Conservation (phyloP, 2,888 invertebrate species). For the Aspidiotus rigidus region DNA sequence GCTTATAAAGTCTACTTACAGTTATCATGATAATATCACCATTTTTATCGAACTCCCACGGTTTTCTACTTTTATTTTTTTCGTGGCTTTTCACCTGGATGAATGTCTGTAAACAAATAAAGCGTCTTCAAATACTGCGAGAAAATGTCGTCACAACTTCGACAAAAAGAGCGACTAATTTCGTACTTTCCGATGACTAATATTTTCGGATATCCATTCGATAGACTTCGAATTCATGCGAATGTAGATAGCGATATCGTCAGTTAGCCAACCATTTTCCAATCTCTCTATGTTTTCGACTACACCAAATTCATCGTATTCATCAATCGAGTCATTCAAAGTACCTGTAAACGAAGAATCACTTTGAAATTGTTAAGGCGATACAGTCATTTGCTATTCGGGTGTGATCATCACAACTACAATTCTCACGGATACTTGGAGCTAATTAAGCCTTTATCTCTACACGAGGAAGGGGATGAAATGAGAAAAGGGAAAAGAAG, state of each 20-base stretch:
- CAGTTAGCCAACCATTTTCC: slow-evolving; percentile 74
- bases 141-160: neutral
- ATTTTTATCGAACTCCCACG: neutral
- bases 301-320: slow-evolving; percentile 14
- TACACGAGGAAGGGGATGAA: too few relatives aligned
- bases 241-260: slow-evolving; percentile 72
- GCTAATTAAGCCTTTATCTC: too few relatives aligned
- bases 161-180: neutral
- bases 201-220: slow-evolving; percentile 41
- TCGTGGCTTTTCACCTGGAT: neutral
- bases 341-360: neutral
- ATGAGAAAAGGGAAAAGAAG: too few relatives aligned
- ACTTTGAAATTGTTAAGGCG: too few relatives aligned
- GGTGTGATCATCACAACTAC: too few relatives aligned
- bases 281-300: slow-evolving; percentile 42
- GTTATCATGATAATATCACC: neutral
- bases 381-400: too few relatives aligned
- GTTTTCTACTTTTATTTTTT: neutral
- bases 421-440: too few relatives aligned
- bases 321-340: neutral
- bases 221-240: slow-evolving; percentile 73
- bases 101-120: neutral
- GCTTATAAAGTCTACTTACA: neutral
- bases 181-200: neutral
- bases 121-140: neutral